phyloP scores from a whole-genome alignment of 2,113 vertebrate species.

The Bettongia penicillata region DNA sequence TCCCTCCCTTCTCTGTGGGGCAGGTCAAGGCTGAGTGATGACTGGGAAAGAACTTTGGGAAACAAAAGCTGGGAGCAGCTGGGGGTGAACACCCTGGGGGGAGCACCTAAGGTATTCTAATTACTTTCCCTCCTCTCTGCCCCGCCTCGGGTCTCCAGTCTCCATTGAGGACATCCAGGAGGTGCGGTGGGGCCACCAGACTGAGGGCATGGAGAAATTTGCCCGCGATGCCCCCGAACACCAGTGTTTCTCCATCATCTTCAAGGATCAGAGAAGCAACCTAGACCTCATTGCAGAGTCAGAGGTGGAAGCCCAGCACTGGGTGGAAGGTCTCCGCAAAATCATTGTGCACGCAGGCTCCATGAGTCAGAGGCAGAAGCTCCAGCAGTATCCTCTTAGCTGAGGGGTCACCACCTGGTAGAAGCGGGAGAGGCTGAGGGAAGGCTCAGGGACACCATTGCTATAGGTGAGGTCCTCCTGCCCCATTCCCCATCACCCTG shows the following conservation, averaged over 20 bases:
- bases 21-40: too few relatives aligned
- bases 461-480: background rate
- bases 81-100: too few relatives aligned
- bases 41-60: too few relatives aligned
- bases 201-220: conserved; percentile 92
- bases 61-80: too few relatives aligned
- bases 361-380: conserved; percentile 90
- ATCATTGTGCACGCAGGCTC: conserved; percentile 87
- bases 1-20: background rate
- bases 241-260: conserved; percentile 95
- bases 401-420: background rate
- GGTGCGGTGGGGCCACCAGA: conserved; percentile 92
- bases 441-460: background rate
- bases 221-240: conserved; percentile 85
- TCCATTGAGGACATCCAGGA: conserved; percentile 94
- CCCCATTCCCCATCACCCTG: background rate
- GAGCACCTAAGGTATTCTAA: background rate
- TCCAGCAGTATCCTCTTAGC: conserved; percentile 95
- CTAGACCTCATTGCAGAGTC: conserved; percentile 91
- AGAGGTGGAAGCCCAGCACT: conserved; percentile 84
- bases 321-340: conserved; percentile 90
- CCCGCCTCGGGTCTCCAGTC: conserved; percentile 81
- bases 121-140: background rate
- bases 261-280: conserved; percentile 91
- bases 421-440: background rate